Percentiles rank a stretch among this genome's conserved stretches.
Evolutionary conservation across 2,797 vertebrate genomes (phyloP).

Genomic region (Pygocentrus nattereri): DNA sequence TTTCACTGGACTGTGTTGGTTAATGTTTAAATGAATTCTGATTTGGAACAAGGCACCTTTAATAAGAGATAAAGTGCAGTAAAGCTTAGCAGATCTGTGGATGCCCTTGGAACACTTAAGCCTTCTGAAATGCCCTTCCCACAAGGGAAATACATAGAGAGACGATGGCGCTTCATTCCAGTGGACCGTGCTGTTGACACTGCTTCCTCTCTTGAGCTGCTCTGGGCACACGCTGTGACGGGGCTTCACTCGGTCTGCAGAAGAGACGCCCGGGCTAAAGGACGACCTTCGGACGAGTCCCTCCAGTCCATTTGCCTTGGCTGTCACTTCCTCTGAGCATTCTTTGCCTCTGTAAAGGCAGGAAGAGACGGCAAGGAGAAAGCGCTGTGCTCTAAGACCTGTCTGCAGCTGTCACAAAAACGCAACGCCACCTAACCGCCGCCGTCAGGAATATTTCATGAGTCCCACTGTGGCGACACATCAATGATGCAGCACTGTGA

Average conservation of each 20-base stretch:
- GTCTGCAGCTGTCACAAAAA: constrained; percentile 56
- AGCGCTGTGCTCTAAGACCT: constrained; percentile 53
- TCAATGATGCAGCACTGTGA: constrained; percentile 77
- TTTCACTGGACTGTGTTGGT: neutral
- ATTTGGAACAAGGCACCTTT: too few species aligned
- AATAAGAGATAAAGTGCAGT: neutral
- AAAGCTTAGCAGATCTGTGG: constrained; percentile 1
- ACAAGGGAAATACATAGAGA: constrained; percentile 4
- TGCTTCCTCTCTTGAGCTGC: constrained; percentile 19
- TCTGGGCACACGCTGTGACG: constrained; percentile 35
- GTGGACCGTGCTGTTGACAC: constrained; percentile 29
- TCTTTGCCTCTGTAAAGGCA: constrained; percentile 57
- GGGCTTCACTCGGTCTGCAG: constrained; percentile 24
- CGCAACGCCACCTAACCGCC: constrained; percentile 66
- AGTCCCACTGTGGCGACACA: constrained; percentile 68
- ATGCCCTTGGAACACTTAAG: constrained; percentile 21
- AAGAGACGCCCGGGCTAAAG: constrained; percentile 12
- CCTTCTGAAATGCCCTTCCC: constrained; percentile 13
- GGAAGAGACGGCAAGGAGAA: constrained; percentile 40
- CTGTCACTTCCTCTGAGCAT: constrained; percentile 68
- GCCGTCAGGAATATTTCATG: constrained; percentile 79
- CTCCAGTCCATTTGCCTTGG: constrained; percentile 42
- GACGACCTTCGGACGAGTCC: constrained; percentile 48
- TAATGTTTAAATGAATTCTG: neutral
- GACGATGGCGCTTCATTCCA: constrained; percentile 15